Percentiles rank a stretch among this genome's conserved stretches.
Conservation (phyloP, 2,797 vertebrate species). For the Heliangelus exortis region DNA sequence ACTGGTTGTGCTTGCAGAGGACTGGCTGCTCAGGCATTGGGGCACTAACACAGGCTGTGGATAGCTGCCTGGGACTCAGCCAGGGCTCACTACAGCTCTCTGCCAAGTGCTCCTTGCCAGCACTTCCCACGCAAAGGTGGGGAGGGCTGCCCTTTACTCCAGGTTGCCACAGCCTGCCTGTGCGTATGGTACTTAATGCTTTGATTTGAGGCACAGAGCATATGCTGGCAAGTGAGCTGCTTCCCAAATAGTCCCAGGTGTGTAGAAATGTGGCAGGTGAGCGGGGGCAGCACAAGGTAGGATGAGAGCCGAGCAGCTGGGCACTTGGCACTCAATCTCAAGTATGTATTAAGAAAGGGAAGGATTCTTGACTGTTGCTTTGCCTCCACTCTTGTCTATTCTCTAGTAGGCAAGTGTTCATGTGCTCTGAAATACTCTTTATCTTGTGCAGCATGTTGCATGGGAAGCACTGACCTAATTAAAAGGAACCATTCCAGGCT, state of each 20-base stretch:
- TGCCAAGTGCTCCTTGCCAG: conserved; percentile 35
- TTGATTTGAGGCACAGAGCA: background rate
- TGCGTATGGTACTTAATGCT: background rate
- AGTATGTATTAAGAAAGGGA: background rate
- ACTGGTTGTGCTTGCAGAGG: background rate
- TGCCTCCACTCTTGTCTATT: background rate
- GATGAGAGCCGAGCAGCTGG: background rate
- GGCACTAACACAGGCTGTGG: background rate
- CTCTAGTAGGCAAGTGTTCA: background rate
- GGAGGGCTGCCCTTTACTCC: conserved; percentile 34
- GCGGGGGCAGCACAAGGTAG: background rate
- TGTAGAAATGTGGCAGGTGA: background rate
- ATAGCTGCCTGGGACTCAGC: conserved; percentile 15
- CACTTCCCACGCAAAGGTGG: conserved; percentile 34
- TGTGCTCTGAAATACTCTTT: conserved; percentile 7
- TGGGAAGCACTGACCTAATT: conserved; percentile 68
- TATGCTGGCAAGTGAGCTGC: conserved; percentile 39
- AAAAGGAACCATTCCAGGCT: conserved; percentile 46
- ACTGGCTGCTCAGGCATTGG: background rate
- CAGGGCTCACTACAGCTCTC: background rate
- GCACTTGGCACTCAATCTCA: background rate
- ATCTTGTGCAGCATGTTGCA: conserved; percentile 30
- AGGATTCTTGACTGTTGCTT: conserved; percentile 10
- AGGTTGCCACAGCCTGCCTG: conserved; percentile 19
- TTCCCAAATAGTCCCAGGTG: background rate